Base-by-base conservation (phyloP, 2,888 invertebrate species). In the Lucinisca nassula region DNA sequence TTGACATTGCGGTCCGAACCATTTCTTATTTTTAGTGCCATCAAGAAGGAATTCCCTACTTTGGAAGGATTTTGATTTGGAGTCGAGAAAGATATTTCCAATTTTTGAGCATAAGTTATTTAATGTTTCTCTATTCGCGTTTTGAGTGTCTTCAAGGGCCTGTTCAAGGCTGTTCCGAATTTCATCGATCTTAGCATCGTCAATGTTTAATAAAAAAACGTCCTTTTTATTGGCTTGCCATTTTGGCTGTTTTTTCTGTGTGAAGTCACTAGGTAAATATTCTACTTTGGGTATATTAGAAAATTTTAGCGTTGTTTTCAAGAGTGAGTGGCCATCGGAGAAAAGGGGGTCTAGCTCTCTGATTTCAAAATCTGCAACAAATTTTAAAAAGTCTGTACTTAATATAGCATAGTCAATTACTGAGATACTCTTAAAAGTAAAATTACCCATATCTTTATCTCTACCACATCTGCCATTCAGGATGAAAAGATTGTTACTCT, bases 321-420 rank as follows among this genome's bases (percentile, higher is more conserved):
- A 14, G 6, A 77, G 12, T 14, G 37, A 40, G 32, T 77, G 77
- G n/a, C 58, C 58, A n/a, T 55, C 77, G 12, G 55, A 35, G 30
- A 55, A 77, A 14, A 77, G 58, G 2, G 55, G 27, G 37, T 77
- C 49, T 35, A 49, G 24, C 32, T 77, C 58, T 21, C 12, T 32
- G 12, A 77, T 55, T 55, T 77, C 35, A 35, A 77, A 55, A 24
- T 27, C 49, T 14, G 30, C 12, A 2, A 77, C 24, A 2, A 32
- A 6, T 8, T 12, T n/a, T 3, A 32, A 51, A 37, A 30, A 30
- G 1, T 55, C 8, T 1, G 51, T 17, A 30, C 6, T 17, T n/a
- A 55, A 1, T 4, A 77, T 51, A 3, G 51, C 4, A 24, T 77
- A 77, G 32, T 77, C 77, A 55, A 77, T 77, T 30, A 77, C 32